A percentile compares a stretch with the other conserved stretches of the same genome.
These are phyloP conservation scores for Aptenodytes patagonicus DNA, from an alignment of 2,113 vertebrate species.

Conservation along the genomic window DNA sequence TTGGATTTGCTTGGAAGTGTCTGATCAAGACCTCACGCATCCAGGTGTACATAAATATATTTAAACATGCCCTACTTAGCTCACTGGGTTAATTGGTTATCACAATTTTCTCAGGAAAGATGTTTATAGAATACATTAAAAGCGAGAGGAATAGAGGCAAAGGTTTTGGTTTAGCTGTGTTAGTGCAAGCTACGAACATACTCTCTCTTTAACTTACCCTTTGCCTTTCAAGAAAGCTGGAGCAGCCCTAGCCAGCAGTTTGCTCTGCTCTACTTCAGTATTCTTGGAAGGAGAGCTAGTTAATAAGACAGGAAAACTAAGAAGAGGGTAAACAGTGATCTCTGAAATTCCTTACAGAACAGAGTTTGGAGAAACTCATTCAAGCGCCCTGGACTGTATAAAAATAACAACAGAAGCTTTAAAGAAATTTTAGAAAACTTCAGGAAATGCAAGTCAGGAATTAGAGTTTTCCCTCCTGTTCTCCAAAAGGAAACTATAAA, in stretches of 20 bases:
- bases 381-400: background rate
- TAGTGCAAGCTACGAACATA: conserved; percentile 57
- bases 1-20: background rate
- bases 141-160: background rate
- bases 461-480: background rate
- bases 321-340: conserved; percentile 68
- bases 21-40: background rate
- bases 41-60: background rate
- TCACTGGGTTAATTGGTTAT: conserved; percentile 60
- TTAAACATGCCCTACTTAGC: background rate
- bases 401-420: background rate
- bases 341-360: conserved; percentile 42
- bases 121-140: background rate
- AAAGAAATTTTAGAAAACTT: background rate
- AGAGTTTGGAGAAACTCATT: conserved; percentile 37
- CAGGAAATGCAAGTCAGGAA: background rate
- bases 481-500: background rate
- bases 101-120: background rate
- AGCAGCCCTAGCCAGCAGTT: conserved; percentile 85
- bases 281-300: conserved; percentile 86
- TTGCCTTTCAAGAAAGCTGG: conserved; percentile 92
- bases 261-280: conserved; percentile 87
- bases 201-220: conserved; percentile 88
- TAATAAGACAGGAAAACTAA: conserved; percentile 82
- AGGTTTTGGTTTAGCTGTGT: conserved; percentile 63